Conservation (phyloP, 2,888 invertebrate species). For the Drosophila buzzatii region DNA sequence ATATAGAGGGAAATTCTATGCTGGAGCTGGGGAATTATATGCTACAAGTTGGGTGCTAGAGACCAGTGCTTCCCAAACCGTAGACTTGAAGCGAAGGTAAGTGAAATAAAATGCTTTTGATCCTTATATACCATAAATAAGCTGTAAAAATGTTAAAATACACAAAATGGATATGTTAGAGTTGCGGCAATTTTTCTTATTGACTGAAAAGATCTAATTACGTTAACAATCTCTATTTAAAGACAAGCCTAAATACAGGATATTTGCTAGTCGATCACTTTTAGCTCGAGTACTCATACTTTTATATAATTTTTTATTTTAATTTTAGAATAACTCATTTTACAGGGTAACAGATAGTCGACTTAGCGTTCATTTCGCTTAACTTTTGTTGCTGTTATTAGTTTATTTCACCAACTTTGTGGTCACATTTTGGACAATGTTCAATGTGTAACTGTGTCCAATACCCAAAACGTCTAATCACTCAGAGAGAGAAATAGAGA, state of each 20-base stretch:
- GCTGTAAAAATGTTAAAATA: neutral
- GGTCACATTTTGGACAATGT: slow-evolving; percentile 26
- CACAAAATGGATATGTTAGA: neutral
- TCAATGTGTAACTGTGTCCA: slow-evolving; percentile 17
- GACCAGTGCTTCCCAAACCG: neutral
- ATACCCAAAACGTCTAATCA: slow-evolving; percentile 57
- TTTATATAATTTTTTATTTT: neutral
- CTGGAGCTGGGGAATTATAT: neutral
- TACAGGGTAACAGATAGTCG: neutral
- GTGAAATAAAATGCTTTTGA: neutral
- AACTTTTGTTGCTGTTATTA: neutral
- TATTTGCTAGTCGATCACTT: neutral
- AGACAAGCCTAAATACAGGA: too few species aligned
- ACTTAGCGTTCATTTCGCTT: neutral
- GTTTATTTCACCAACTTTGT: slow-evolving; percentile 16
- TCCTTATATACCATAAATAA: neutral
- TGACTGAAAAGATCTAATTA: neutral
- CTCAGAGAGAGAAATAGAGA: slow-evolving; percentile 60
- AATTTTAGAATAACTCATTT: neutral
- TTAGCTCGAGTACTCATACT: neutral
- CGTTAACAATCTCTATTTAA: too few species aligned
- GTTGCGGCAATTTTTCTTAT: neutral
- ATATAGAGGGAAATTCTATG: neutral
- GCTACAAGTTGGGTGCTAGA: neutral
- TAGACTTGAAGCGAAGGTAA: slow-evolving; percentile 3